Percentiles rank a stretch among this genome's conserved stretches.
These are phyloP conservation scores for Philaethria dido DNA, from an alignment of 2,888 invertebrate genomes.

Conservation along the genomic window DNA sequence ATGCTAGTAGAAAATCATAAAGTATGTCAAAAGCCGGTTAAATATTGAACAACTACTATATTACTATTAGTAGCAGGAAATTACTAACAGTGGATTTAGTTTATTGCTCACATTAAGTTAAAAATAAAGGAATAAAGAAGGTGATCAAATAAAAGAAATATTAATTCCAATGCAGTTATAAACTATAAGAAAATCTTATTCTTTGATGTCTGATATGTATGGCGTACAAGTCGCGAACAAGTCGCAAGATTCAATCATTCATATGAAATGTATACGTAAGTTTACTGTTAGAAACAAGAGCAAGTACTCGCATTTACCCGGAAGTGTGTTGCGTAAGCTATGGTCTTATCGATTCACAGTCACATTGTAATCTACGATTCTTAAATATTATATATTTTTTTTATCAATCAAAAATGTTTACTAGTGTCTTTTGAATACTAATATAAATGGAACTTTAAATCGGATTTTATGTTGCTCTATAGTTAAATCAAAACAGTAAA, in stretches of 20 bases:
- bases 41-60: constrained; percentile 19
- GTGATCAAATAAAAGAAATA: neutral
- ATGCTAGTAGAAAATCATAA: constrained; percentile 4
- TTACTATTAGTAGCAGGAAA: too few relatives aligned
- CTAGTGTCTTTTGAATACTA: neutral
- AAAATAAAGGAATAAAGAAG: too few relatives aligned
- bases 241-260: constrained; percentile 3
- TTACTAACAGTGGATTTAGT: neutral
- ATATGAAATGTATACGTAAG: neutral
- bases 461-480: too few relatives aligned
- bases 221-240: neutral
- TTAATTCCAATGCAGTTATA: too few relatives aligned
- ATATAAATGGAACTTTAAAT: neutral
- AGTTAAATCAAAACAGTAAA: too few relatives aligned
- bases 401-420: neutral
- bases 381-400: too few relatives aligned
- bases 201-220: neutral
- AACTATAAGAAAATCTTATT: too few relatives aligned
- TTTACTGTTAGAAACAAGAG: constrained; percentile 6
- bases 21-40: constrained; percentile 18
- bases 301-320: constrained; percentile 30
- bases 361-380: constrained; percentile 22
- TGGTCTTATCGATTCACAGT: constrained; percentile 40
- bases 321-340: constrained; percentile 42
- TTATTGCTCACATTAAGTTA: too few relatives aligned